Conservation (phyloP, 1,140 invertebrate species). For the Choristoneura fumiferana region DNA sequence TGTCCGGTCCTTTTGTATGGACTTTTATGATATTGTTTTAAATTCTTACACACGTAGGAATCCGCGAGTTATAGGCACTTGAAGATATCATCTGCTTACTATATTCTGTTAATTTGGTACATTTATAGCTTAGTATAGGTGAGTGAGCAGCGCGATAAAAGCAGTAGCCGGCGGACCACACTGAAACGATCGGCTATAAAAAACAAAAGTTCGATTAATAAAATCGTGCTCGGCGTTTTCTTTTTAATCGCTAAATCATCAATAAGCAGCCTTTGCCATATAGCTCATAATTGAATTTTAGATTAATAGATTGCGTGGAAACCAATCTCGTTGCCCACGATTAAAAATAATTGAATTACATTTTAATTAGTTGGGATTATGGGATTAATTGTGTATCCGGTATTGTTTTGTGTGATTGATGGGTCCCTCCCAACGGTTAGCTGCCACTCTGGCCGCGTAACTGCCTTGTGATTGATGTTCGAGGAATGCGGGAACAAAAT, state of each 20-base stretch:
- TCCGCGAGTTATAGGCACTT: too few relatives aligned
- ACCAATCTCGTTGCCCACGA: constrained; percentile 42
- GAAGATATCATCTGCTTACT: too few relatives aligned
- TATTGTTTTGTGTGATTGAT: constrained; percentile 50
- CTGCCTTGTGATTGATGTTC: constrained; percentile 53
- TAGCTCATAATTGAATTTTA: constrained; percentile 62
- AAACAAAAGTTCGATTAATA: constrained; percentile 9
- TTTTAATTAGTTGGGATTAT: constrained; percentile 72
- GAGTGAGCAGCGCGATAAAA: constrained; percentile 1
- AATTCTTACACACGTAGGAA: too few relatives aligned
- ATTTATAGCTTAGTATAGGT: neutral
- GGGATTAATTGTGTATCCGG: constrained; percentile 60
- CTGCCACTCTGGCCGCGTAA: constrained; percentile 53
- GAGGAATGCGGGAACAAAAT: constrained; percentile 55
- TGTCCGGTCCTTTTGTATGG: too few relatives aligned
- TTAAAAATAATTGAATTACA: constrained; percentile 67
- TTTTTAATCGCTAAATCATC: constrained; percentile 22
- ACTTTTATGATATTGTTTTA: too few relatives aligned
- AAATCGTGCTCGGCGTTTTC: constrained; percentile 11
- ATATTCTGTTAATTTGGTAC: too few relatives aligned
- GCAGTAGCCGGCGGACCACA: constrained; percentile 1
- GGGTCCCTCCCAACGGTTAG: constrained; percentile 28
- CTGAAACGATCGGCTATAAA: neutral
- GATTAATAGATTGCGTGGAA: constrained; percentile 54
- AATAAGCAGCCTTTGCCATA: neutral